A percentile compares a stretch with the other conserved stretches of the same genome.
Conservation (phyloP, 2,113 vertebrate genomes). For the Panthera tigris region DNA sequence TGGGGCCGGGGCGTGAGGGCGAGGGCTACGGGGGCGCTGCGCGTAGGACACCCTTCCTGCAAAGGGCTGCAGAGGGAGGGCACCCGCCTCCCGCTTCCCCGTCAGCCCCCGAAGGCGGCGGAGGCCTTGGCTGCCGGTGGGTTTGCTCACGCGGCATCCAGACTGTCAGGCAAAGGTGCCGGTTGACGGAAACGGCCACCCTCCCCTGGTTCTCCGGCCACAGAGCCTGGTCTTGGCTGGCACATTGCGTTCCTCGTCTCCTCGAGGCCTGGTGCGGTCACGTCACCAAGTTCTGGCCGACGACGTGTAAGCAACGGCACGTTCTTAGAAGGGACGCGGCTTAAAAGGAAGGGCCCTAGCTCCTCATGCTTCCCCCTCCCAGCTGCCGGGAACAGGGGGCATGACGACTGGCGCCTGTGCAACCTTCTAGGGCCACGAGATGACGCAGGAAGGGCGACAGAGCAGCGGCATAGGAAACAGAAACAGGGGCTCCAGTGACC, state of each 20-base stretch:
- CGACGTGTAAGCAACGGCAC: rapidly evolving
- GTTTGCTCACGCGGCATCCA: neutral
- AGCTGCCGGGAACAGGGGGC: neutral
- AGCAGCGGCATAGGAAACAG: neutral
- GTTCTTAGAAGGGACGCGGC: neutral
- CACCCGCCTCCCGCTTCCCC: neutral
- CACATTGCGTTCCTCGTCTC: neutral
- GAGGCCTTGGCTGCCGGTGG: rapidly evolving
- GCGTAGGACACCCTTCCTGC: neutral
- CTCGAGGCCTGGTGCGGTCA: neutral
- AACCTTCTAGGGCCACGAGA: neutral
- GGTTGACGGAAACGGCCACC: rapidly evolving
- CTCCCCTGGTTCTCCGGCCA: too few relatives aligned
- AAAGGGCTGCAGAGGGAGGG: neutral
- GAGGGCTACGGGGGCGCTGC: neutral
- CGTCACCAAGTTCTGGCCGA: neutral
- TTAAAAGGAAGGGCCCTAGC: neutral
- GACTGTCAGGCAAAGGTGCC: neutral
- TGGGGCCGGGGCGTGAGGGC: slow-evolving; percentile 47
- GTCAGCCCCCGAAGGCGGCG: neutral
- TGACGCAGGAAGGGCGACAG: neutral
- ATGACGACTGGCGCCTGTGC: neutral
- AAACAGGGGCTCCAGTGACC: neutral
- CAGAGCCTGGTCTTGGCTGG: neutral
- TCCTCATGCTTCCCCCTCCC: neutral